Evolutionary conservation across 2,888 invertebrate genomes (phyloP).

Genomic region (Limnephilus marmoratus): DNA sequence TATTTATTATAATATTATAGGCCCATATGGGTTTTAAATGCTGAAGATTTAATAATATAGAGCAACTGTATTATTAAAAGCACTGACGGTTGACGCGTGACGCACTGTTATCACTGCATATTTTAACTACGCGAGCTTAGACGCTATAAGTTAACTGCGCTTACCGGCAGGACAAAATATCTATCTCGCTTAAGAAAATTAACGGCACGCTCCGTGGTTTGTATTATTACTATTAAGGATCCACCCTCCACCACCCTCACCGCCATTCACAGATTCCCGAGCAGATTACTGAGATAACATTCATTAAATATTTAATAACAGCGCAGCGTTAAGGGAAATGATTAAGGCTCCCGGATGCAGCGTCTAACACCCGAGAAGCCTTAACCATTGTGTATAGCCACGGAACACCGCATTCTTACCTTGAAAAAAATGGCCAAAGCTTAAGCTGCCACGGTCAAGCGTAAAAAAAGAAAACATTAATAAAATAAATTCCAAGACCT

Average conservation of each 20-base stretch:
- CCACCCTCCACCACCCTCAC: background rate
- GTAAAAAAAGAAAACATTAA: background rate
- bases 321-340: constrained; percentile 9
- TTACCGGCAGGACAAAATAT: background rate
- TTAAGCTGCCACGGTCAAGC: background rate
- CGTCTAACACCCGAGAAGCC: background rate
- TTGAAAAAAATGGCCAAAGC: background rate
- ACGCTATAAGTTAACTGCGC: background rate
- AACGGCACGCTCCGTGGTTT: background rate
- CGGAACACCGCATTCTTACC: background rate
- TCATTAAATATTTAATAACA: constrained; percentile 56
- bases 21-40: no score
- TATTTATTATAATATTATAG: no score
- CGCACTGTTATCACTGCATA: background rate
- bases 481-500: background rate
- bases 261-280: constrained; percentile 14
- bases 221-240: background rate
- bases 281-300: constrained; percentile 40
- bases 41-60: no score
- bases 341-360: constrained; percentile 19
- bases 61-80: background rate
- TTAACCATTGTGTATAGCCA: background rate
- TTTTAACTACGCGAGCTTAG: background rate
- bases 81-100: background rate
- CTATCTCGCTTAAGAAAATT: background rate